phyloP scores from a whole-genome alignment of 2,113 vertebrate genomes.

The Pampusana beccarii region DNA sequence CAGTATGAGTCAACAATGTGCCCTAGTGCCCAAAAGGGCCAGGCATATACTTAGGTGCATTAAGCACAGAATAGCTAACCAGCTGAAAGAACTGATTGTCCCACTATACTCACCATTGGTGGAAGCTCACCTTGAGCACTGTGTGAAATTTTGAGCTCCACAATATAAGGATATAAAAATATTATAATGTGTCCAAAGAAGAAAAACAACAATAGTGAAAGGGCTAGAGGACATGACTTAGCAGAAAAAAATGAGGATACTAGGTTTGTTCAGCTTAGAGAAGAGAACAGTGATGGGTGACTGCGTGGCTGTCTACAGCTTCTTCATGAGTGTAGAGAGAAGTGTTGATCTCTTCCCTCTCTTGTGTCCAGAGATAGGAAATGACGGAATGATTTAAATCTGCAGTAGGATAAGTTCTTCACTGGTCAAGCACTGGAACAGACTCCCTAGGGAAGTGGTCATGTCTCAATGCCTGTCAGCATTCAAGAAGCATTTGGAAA shows the following conservation, averaged over 20 bases:
- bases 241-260: no score
- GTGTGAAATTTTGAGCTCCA: not conserved
- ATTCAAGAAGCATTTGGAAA: not conserved
- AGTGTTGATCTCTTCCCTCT: not conserved
- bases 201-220: not conserved
- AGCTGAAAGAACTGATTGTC: not conserved
- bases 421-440: not conserved
- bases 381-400: not conserved
- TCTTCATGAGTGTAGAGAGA: not conserved
- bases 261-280: not conserved
- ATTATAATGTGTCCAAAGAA: not conserved
- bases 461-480: no score
- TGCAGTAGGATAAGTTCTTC: not conserved
- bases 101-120: not conserved
- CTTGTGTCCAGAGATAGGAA: not conserved
- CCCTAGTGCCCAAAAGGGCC: not conserved
- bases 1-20: no score
- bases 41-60: fast-evolving
- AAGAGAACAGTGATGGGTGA: not conserved
- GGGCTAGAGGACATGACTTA: not conserved
- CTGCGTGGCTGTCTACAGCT: no score
- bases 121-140: not conserved
- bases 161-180: no score
- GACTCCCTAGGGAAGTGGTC: not conserved
- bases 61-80: not conserved